Percentiles rank a stretch among this genome's conserved stretches.
These are phyloP conservation scores for Anas acuta DNA, from an alignment of 2,797 vertebrate species.

Conservation along the genomic window DNA sequence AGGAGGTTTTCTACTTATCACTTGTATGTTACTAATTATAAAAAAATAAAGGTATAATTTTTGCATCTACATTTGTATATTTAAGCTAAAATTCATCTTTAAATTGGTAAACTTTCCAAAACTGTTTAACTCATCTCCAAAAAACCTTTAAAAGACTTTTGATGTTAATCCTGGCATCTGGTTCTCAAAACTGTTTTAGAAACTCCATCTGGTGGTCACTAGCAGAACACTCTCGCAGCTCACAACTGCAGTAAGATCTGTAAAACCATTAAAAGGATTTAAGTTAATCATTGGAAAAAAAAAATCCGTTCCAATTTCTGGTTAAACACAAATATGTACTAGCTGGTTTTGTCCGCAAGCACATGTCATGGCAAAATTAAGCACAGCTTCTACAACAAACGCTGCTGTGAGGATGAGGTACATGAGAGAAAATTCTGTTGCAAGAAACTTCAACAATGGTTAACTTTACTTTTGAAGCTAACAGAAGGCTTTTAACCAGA, in stretches of 20 bases:
- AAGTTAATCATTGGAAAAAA: background rate
- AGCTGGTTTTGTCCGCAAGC: background rate
- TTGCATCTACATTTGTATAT: background rate
- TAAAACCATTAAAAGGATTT: background rate
- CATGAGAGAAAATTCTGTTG: background rate
- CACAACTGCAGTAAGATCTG: background rate
- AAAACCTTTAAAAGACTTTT: background rate
- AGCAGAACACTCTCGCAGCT: background rate
- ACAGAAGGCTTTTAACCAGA: background rate
- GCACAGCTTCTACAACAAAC: background rate
- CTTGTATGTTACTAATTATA: background rate
- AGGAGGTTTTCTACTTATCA: background rate
- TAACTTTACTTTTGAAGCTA: background rate
- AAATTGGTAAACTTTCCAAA: background rate
- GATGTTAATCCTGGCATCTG: background rate
- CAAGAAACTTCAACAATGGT: background rate
- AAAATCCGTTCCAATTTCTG: background rate
- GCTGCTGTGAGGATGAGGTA: background rate
- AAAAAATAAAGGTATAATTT: background rate
- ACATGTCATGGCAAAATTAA: background rate
- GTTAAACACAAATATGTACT: background rate
- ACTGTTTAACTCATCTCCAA: background rate
- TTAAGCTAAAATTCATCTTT: background rate
- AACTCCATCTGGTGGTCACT: slow-evolving; percentile 64
- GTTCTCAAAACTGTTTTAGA: slow-evolving; percentile 3